Evolutionary conservation across 2,888 invertebrate genomes (phyloP).

Genomic region (Sclerodermus sp.): DNA sequence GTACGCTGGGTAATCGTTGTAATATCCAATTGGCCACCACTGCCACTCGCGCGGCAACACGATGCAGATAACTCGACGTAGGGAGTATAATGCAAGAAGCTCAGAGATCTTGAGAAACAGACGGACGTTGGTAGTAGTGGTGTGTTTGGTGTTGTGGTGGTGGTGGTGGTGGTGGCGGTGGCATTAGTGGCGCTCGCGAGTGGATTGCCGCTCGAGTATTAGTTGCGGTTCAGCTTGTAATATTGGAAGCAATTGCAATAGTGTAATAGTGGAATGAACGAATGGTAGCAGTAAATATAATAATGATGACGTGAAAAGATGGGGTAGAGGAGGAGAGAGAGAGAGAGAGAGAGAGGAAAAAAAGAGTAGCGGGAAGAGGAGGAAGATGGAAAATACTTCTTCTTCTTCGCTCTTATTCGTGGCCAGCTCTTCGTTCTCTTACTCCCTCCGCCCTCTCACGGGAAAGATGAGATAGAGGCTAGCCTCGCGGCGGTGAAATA

Average conservation of each 20-base stretch:
- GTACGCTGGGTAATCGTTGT: neutral
- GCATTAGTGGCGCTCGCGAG: no score
- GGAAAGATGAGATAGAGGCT: conserved; percentile 43
- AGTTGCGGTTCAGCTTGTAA: no score
- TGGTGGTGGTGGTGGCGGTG: no score
- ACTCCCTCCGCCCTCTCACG: neutral
- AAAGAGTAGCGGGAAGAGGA: neutral
- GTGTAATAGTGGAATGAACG: no score
- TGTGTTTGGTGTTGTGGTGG: no score
- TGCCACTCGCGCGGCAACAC: conserved; percentile 15
- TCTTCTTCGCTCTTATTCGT: conserved; percentile 25
- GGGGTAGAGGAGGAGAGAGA: conserved; percentile 8
- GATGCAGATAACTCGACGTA: conserved; percentile 33
- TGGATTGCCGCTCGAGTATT: no score
- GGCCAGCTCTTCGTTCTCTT: conserved; percentile 1
- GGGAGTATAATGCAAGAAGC: no score
- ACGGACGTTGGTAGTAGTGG: no score
- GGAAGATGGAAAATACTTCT: conserved; percentile 1
- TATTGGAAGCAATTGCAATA: no score
- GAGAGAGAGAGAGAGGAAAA: conserved; percentile 18
- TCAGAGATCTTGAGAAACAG: no score
- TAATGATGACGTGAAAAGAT: conserved; percentile 7
- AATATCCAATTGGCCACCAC: conserved; percentile 23
- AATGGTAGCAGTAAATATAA: no score
- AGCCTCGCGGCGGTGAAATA: conserved; percentile 51